Conservation (phyloP, 2,797 vertebrate species). For the Capromys pilorides region DNA sequence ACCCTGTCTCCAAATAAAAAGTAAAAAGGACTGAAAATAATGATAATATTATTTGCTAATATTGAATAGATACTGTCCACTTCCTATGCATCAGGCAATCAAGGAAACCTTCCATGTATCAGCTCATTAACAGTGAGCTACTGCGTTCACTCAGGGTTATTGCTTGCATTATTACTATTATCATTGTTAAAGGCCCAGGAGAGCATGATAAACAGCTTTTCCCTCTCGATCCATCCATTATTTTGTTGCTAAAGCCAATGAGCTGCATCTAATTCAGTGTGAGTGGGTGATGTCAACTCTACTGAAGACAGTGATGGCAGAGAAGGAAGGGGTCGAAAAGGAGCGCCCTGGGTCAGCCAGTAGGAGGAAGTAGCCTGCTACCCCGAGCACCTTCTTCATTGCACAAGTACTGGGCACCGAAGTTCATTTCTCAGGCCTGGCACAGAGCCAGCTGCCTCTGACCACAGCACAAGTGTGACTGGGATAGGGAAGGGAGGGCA, state of each 20-base stretch:
- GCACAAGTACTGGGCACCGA: background rate
- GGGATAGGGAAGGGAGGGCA: background rate
- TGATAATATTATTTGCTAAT: background rate
- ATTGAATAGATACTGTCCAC: background rate
- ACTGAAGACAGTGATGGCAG: background rate
- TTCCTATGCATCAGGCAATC: background rate
- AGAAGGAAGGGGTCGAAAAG: background rate
- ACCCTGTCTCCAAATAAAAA: background rate
- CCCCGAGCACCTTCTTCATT: fast-evolving
- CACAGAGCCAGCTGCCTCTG: background rate
- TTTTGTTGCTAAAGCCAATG: background rate
- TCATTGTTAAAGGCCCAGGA: conserved; percentile 7
- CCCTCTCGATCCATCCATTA: background rate
- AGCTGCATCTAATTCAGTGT: background rate
- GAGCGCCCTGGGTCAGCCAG: fast-evolving
- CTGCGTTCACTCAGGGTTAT: background rate
- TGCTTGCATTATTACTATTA: conserved; percentile 18
- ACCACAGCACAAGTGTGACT: background rate
- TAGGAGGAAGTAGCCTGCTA: fast-evolving
- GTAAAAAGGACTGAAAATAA: background rate
- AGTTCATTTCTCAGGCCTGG: background rate
- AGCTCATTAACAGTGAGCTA: background rate
- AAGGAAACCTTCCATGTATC: background rate
- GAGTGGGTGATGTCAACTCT: background rate
- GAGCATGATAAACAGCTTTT: background rate